Evolutionary conservation across 2,113 vertebrate species (phyloP), one percentile per base, ranked within the genome.

Genomic region (Lutjanus erythropterus): DNA sequence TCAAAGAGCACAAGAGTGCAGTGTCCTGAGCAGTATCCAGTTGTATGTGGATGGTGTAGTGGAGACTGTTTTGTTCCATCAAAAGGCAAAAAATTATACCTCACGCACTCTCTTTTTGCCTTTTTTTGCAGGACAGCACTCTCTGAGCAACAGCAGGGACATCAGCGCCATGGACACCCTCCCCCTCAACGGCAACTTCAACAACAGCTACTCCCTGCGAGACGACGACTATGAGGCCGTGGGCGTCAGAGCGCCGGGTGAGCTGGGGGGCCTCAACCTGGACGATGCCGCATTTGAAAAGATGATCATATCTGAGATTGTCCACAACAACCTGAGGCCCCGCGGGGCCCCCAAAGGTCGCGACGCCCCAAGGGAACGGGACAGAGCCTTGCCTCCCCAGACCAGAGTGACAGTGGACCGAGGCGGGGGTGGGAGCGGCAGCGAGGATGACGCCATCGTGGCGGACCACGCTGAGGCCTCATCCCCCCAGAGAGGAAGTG

Each of bases 161-260:
- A 96, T 97, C 96, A 99, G 97, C 93, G 96, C 97, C 95, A 99
- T 99, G 98, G 98, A 99, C 97, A 99, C 98, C 94, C 97, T 99
- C 94, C 98, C 98, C 94, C 98, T 99, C 96, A 99, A 99, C 93
- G 98, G 98, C 95, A 99, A 99, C 92, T 99, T 99, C 92, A 99
- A 98, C 96, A 99, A 98, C 95, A 99, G 98, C 95, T 99, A 99
- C 94, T 99, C 98, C 19, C 93, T 97, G 94, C 96, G 96, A 78
- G 97, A 97, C 4, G 97, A 97, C 74, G 96, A 97, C 93, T 98
- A 98, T 85, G 95, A 94, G 11, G 96, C 97, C 44, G 94, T 96
- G 0, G 94, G 96, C 66, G 94, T 90, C 16, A 82, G 87, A 42
- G 91, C 96, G 87, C 95, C 96, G 15, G 95, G 96, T 82, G 97